Base-by-base conservation (phyloP, 2,888 invertebrate species). In the Epinotia ramella region DNA sequence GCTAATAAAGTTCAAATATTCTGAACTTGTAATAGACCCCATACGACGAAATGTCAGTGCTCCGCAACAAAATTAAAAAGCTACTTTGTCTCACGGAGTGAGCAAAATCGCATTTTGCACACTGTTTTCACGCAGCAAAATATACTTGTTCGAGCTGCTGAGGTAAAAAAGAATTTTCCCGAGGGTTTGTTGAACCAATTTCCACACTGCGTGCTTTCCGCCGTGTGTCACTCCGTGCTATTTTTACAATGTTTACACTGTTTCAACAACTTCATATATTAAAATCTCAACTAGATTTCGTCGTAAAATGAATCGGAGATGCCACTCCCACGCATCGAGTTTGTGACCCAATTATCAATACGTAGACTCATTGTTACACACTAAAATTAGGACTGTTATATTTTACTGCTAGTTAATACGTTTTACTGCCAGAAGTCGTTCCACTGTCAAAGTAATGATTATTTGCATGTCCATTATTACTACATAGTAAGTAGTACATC, bases 291-390 rank as follows among this genome's bases (percentile, higher is more conserved):
- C 53, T 62, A 78, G 56, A 60, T 77, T 67, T 63, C 59, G 56
- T 69, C 73, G 78, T 78, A 59, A 78, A 82, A 65, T 13, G n/a
- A n/a, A 53, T 18, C 12, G 53, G 49, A 65, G 53, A 53, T 59
- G 49, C 44, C 16, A 11, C 83, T 79, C 85, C 83, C 78, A 87
- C 86, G 84, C 84, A 82, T 79, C 73, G 78, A 49, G 77, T 81
- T 81, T 82, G 78, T 86, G 88, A 87, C 88, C 88, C 81, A 87
- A 79, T 84, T 88, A 82, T 82, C 84, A 81, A 80, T 79, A 80
- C 57, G n/a, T n/a, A 80, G 80, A 80, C 77, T 76, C 49, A 65
- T 77, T 66, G 44, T 66, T 40, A 16, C 44, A 56, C 18, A 56
- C 66, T 71, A 57, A 46, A 65, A 63, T 56, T 67, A 57, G 60